Evolutionary conservation across 2,113 vertebrate species (phyloP), one percentile per base, ranked within the genome.

Genomic region (Mus musculus): DNA sequence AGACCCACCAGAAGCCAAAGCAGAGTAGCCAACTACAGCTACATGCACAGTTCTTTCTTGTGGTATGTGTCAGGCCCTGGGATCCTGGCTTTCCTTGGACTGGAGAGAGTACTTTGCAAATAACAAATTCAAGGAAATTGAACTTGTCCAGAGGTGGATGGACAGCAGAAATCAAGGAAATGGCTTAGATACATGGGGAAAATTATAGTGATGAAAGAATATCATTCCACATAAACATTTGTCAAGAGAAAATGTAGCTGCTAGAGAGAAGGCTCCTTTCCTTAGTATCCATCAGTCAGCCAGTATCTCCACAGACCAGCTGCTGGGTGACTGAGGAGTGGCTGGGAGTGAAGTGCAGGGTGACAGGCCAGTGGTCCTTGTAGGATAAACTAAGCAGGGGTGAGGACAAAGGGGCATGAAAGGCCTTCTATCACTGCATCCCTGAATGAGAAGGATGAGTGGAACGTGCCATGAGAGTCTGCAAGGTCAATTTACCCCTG

Each of bases 1-100:
- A 8, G 0, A 67, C 65, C 28, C 65, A 30, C 10, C 4, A 12
- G 65, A 26, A 69, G 65, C 28, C 28, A 69, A 33, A 69, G 65
- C 4, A 3, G 28, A 69, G 30, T 33, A 33, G 65, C 65, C 30
- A 69, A 69, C 28, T 33, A 69, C 5, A 5, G 30, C 65, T 69
- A 67, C 28, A 69, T 33, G 4, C 13, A 69, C 1, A 33, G 65
- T 89, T 76, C 87, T 73, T 87, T 78, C 81, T 71, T 54, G 46
- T 33, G 46, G 76, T 76, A n/a, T 82, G 49, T 82, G 88, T n/a
- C 87, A 96, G 94, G n/a, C 9, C 19, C 89, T n/a, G 1, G 30
- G n/a, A 86, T 24, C 46, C 61, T 42, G 42, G 24, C 49, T 89
- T 3, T 30, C 28, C 12, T 84, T 42, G 89, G 77, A 54, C 33